Evolutionary conservation across 2,888 invertebrate species (phyloP).

Genomic region (Tupiocoris notatus): DNA sequence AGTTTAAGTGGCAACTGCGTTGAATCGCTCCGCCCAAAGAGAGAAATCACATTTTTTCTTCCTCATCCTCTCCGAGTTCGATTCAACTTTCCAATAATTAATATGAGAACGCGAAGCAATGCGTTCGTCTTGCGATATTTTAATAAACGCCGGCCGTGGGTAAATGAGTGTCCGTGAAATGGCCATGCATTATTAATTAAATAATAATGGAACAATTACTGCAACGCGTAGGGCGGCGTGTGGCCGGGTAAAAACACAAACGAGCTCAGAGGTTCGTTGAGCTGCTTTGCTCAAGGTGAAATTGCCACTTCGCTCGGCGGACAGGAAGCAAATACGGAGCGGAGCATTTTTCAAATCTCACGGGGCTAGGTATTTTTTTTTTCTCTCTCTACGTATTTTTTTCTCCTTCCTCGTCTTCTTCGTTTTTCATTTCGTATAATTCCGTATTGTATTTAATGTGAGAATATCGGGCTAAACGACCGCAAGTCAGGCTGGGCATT

Average conservation of each 20-base stretch:
- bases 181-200: background rate
- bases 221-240: no score
- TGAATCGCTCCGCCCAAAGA: background rate
- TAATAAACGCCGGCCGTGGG: background rate
- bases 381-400: background rate
- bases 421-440: no score
- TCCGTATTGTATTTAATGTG: constrained; percentile 32
- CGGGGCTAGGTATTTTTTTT: background rate
- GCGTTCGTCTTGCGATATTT: background rate
- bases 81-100: background rate
- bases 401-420: background rate
- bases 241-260: no score
- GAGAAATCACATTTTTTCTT: background rate
- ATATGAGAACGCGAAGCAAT: background rate
- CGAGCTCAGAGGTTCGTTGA: no score
- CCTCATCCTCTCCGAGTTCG: background rate
- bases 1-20: background rate
- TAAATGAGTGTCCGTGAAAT: background rate
- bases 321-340: constrained; percentile 34
- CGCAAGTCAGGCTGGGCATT: constrained; percentile 14
- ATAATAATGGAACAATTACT: background rate
- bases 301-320: constrained; percentile 16
- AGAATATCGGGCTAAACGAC: no score
- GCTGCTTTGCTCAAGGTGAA: constrained; percentile 1
- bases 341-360: constrained; percentile 37